These are phyloP conservation scores for Mimas tiliae DNA, from an alignment of 2,888 invertebrate genomes.

Conservation along the genomic window DNA sequence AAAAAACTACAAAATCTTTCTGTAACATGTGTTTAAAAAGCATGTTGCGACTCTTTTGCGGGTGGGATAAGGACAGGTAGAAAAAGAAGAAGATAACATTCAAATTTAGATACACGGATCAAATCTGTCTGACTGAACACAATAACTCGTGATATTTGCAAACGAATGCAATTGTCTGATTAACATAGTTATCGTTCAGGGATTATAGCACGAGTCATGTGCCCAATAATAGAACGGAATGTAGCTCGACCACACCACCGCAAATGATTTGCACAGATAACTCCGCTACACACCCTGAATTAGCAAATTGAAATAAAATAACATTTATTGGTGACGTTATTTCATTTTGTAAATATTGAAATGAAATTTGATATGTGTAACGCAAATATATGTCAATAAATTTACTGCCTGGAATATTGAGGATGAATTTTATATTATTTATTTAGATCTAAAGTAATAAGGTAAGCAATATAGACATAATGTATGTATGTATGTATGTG, in stretches of 20 bases:
- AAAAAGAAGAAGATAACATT: too few species aligned
- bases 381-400: not conserved
- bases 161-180: constrained; percentile 10
- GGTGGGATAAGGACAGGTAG: too few species aligned
- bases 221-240: constrained; percentile 4
- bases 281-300: constrained; percentile 1
- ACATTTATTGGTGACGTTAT: constrained; percentile 3
- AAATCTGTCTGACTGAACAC: not conserved
- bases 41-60: too few species aligned
- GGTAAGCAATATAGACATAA: not conserved
- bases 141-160: not conserved
- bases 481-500: not conserved
- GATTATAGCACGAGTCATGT: constrained; percentile 2
- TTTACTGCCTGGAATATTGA: not conserved
- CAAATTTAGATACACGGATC: not conserved
- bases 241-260: constrained; percentile 7
- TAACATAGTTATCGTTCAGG: constrained; percentile 14
- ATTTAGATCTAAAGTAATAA: not conserved
- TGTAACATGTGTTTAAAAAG: too few species aligned
- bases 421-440: not conserved
- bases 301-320: constrained; percentile 16
- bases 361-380: not conserved
- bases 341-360: not conserved
- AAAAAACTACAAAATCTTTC: too few species aligned
- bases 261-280: constrained; percentile 18